phyloP scores from a whole-genome alignment of 1,140 invertebrate species.

The Subanguina moxae region DNA sequence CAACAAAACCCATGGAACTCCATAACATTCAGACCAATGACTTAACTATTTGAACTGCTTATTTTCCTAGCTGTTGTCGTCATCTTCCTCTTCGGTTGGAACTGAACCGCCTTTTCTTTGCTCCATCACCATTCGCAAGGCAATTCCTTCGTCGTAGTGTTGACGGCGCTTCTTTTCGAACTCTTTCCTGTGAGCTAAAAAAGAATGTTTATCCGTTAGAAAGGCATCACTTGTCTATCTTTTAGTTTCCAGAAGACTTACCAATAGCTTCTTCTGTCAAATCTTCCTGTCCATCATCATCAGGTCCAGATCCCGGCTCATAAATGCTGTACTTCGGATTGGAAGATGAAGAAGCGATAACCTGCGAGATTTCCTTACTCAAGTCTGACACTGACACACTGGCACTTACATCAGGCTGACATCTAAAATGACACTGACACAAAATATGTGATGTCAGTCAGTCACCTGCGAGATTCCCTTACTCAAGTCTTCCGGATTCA shows the following conservation, averaged over 20 bases:
- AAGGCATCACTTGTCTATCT: no score
- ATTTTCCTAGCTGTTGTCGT: no score
- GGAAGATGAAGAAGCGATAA: slow-evolving; percentile 9
- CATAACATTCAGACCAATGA: no score
- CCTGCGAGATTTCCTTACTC: slow-evolving; percentile 23
- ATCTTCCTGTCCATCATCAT: slow-evolving; percentile 34
- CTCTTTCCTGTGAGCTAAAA: slow-evolving; percentile 39
- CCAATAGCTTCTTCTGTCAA: background rate
- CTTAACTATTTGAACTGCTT: no score
- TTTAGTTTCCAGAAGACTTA: no score
- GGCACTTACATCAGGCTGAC: no score
- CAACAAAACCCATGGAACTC: no score
- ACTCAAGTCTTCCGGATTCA: slow-evolving; percentile 53
- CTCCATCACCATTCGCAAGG: slow-evolving; percentile 32
- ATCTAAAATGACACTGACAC: no score
- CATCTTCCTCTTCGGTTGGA: no score
- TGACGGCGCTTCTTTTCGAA: slow-evolving; percentile 76
- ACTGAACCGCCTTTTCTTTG: no score
- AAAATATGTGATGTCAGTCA: no score
- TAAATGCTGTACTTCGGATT: slow-evolving; percentile 19
- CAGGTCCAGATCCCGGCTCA: slow-evolving; percentile 28
- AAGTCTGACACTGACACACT: slow-evolving; percentile 41
- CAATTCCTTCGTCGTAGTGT: slow-evolving; percentile 81
- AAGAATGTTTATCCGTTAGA: no score
- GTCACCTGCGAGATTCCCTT: slow-evolving; percentile 20